phyloP scores from a whole-genome alignment of 30 jellyfish, hydroid and myxozoan genomes.

The Cassiopea andromeda region DNA sequence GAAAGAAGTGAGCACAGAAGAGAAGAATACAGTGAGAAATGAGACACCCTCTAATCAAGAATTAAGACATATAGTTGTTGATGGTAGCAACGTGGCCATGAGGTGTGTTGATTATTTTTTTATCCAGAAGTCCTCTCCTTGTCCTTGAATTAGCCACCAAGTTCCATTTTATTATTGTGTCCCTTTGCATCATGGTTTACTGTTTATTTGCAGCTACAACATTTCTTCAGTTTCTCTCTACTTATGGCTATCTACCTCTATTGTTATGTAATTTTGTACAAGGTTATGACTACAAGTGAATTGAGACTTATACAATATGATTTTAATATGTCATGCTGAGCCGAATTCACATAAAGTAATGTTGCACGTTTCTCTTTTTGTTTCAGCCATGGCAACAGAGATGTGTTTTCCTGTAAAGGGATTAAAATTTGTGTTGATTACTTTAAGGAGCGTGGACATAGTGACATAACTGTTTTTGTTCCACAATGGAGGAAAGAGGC shows the following conservation, averaged over 20 bases:
- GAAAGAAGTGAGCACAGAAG: constrained; percentile 13
- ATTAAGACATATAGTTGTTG: constrained; percentile 82
- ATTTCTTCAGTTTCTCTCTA: too few relatives aligned
- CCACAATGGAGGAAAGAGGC: constrained; percentile 97
- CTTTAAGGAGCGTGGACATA: constrained; percentile 89
- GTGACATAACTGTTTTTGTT: constrained; percentile 80
- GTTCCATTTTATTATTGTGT: background rate
- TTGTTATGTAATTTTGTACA: too few relatives aligned
- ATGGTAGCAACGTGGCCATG: constrained; percentile 98
- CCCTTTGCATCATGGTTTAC: background rate
- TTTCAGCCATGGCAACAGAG: constrained; percentile 92
- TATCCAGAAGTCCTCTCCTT: too few relatives aligned
- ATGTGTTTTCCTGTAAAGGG: constrained; percentile 88
- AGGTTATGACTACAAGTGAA: too few relatives aligned
- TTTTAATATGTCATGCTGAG: too few relatives aligned
- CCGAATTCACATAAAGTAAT: too few relatives aligned
- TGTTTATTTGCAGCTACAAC: background rate
- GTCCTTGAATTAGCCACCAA: too few relatives aligned
- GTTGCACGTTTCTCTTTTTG: background rate
- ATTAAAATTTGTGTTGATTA: constrained; percentile 80
- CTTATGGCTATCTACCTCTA: too few relatives aligned
- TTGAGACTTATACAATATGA: too few relatives aligned
- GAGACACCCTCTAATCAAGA: constrained; percentile 24
- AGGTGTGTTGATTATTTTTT: constrained; percentile 51
- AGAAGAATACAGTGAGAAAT: background rate